Evolutionary conservation across 1,140 invertebrate species (phyloP), one percentile per base, ranked within the genome.

Genomic region (Brachionus koreanus): DNA sequence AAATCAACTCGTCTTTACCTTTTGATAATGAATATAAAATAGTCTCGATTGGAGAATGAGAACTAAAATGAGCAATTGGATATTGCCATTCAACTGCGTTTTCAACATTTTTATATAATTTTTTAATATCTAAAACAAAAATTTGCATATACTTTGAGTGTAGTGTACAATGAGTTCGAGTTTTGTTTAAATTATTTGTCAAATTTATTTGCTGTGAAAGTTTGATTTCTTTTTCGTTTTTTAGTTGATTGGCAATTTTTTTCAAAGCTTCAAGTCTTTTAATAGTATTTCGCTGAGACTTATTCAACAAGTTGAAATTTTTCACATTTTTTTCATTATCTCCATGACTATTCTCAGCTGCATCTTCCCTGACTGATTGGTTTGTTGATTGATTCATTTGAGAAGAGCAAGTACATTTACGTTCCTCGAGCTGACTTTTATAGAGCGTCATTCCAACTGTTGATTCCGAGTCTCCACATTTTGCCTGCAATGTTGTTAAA

Each of bases 1-100:
- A 92, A 65, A 98, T 93, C 13, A 98, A 87, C 90, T 98, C 95
- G 19, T 93, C 94, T 85, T 94, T 93, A 61, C 95, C 95, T 74
- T 92, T 90, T 2, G 97, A 92, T 63, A 98, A 89, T 12, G 94
- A 93, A 86, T 96, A 97, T 77, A 97, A 91, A 83, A 96, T 93
- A 75, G 94, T 92, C 86, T 96, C 93, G 86, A 95, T 93, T 2
- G 95, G 95, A 10, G 88, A 85, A 61, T 86, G 85, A 5, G 83
- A 37, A 43, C 85, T 83, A 33, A 85, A 91, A 90, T 84, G 87
- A 86, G 42, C 89, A 87, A 86, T 92, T 91, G 85, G 91, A 82
- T 92, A 91, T 83, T 94, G 88, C 95, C 95, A 97, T 9, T 92
- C 91, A 0, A 93, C 93, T 6, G 61, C 39, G 76, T 88, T 88